Evolutionary conservation across 2,888 invertebrate genomes (phyloP).

Genomic region (Keiferia lycopersicella): DNA sequence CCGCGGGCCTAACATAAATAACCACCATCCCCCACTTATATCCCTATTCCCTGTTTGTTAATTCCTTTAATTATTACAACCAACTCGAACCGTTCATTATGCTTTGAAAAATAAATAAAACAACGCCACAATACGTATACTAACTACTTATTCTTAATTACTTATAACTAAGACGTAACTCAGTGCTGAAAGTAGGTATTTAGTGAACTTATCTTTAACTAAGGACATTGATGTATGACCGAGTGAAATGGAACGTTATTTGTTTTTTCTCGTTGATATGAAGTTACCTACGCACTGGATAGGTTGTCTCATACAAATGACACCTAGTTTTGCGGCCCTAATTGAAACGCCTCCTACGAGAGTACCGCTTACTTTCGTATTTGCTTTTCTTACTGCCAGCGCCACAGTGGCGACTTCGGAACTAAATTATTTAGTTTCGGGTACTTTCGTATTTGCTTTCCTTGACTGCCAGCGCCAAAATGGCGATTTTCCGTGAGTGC

Average conservation of each 20-base stretch:
- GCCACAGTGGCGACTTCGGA: no score
- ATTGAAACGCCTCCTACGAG: no score
- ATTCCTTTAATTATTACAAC: slow-evolving; percentile 66
- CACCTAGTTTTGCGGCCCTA: no score
- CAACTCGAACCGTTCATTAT: slow-evolving; percentile 69
- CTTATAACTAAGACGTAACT: slow-evolving; percentile 77
- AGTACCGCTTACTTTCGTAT: no score
- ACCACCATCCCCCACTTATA: slow-evolving; percentile 50
- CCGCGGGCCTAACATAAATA: slow-evolving; percentile 58
- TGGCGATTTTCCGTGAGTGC: no score
- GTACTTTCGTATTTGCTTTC: no score
- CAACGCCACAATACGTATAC: slow-evolving; percentile 58
- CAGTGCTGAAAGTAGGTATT: slow-evolving; percentile 72
- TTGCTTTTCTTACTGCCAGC: no score
- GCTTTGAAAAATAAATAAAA: slow-evolving; percentile 58
- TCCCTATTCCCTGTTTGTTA: slow-evolving; percentile 65
- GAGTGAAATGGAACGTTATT: slow-evolving; percentile 57
- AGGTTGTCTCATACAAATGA: no score
- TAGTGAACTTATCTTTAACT: slow-evolving; percentile 63
- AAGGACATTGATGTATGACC: slow-evolving; percentile 70
- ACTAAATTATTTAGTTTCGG: no score
- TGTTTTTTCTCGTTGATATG: no score
- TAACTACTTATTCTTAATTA: slow-evolving; percentile 77
- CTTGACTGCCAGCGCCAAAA: no score
- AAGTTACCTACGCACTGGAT: no score